Evolutionary conservation across 2,888 invertebrate genomes (phyloP), one percentile per base, ranked within the genome.

Genomic region (Drosophila maculinotata): DNA sequence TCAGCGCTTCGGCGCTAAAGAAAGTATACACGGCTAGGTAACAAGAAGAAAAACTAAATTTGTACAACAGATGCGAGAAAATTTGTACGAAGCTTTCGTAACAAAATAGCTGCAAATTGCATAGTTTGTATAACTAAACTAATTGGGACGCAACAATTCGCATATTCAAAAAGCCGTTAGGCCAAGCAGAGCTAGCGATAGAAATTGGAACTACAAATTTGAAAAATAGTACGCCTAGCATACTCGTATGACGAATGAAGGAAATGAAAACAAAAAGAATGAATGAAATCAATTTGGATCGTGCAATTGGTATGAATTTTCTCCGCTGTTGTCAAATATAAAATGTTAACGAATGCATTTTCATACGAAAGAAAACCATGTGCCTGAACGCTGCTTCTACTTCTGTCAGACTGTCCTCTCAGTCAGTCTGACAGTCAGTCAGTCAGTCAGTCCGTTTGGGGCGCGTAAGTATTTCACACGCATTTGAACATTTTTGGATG

Each of bases 251-350:
- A 33, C 14, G 9, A 45, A 58, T 31, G 31, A 20, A 17, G 8
- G 17, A 15, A 12, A 48, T 35, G 10, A 25, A 31, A 25, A 28
- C 12, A 42, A n/a, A 33, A 15, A 39, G 63, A 68, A 69, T 48
- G 58, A 41, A 33, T 15, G 20, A 47, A 38, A 53, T 28, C 10
- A 41, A 76, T 70, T 66, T 76, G 79, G 83, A 87, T 79, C 56
- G 83, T 88, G 88, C 85, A 85, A 85, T 85, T 85, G 88, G 87
- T 87, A 88, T 75, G 59, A 81, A 85, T 85, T 88, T 85, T 87
- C 85, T 81, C 87, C 88, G 49, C 69, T 85, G 82, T 73, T 87
- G 88, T 68, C 66, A 44, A 35, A 71, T 51, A 72, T 54, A 68
- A 20, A 72, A 67, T 57, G 64, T 66, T 65, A 76, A 79, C 84